Percentiles rank a stretch among this genome's conserved stretches.
Conservation (phyloP, 1,140 invertebrate genomes). For the Drosophila pandora region DNA sequence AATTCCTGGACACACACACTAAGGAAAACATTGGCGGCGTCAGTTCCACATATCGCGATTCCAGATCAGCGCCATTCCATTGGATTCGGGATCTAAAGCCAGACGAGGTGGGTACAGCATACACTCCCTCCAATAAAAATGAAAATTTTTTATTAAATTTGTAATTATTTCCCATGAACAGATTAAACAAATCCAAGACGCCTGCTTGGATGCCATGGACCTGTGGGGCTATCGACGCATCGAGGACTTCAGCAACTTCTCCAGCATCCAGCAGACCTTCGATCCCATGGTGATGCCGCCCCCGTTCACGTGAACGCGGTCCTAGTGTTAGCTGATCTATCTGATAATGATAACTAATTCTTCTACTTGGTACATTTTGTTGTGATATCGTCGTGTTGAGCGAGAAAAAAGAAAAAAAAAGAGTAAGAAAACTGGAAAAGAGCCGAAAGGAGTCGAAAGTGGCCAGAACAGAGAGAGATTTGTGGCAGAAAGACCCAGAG, state of each 20-base stretch:
- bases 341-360: constrained; percentile 76
- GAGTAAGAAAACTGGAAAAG: not conserved
- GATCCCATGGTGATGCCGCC: constrained; percentile 80
- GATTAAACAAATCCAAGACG: constrained; percentile 85
- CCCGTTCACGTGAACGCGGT: constrained; percentile 75
- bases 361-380: constrained; percentile 82
- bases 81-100: constrained; percentile 91
- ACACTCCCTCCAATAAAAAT: not conserved
- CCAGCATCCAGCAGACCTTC: constrained; percentile 65
- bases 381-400: constrained; percentile 80
- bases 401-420: constrained; percentile 63
- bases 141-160: not conserved
- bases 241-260: constrained; percentile 82
- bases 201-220: constrained; percentile 90
- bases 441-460: not conserved
- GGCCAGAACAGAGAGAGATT: not conserved
- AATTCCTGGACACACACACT: constrained; percentile 92
- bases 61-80: constrained; percentile 92
- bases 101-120: constrained; percentile 85
- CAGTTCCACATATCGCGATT: constrained; percentile 92
- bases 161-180: constrained; percentile 4
- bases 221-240: constrained; percentile 91
- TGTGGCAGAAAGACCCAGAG: not conserved
- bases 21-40: constrained; percentile 91
- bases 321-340: constrained; percentile 37